Evolutionary conservation across 2,888 invertebrate species (phyloP), one percentile per base, ranked within the genome.

Genomic region (Drosophila subsilvestris): DNA sequence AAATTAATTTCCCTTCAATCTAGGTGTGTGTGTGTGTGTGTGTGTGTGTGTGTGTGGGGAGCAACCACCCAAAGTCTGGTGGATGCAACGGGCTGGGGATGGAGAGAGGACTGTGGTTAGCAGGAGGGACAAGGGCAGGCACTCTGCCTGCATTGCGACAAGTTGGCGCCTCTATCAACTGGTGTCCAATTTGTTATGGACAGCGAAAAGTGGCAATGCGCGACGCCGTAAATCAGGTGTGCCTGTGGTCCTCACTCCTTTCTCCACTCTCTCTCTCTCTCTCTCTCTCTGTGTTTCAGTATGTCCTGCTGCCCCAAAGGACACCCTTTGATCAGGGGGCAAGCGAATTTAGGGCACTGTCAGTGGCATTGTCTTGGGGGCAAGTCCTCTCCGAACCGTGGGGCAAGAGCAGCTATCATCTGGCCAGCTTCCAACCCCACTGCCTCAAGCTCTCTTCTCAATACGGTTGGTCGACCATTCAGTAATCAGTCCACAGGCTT

Each of bases 141-240:
- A 44, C 27, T 20, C 43, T 54, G 56, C 54, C 80, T 81, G 82
- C 82, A 83, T 63, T 83, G 83, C 83, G 83, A 79, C 83, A 83
- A 83, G 85, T 82, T 75, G 82, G 74, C 54, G 63, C 66, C 68
- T 72, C 79, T 79, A 85, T 83, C 83, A 83, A 83, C 85, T 83
- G 82, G 83, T 83, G 85, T 82, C 82, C 82, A 83, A 82, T 83
- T 83, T 84, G 79, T 77, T 80, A 80, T 77, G 82, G 80, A 74
- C 85, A 82, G 85, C 82, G 82, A 79, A 76, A 80, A 83, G 82
- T 83, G 79, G 79, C 82, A 71, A 68, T 74, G 80, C 82, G 82
- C 68, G 80, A 51, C 74, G 65, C 66, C 74, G 79, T 83, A 83
- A 83, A 85, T 83, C 83, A 85, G 73, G 55, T 44, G 60, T 50